phyloP scores from a whole-genome alignment of 2,113 vertebrate species.

The Chaetura pelagica region DNA sequence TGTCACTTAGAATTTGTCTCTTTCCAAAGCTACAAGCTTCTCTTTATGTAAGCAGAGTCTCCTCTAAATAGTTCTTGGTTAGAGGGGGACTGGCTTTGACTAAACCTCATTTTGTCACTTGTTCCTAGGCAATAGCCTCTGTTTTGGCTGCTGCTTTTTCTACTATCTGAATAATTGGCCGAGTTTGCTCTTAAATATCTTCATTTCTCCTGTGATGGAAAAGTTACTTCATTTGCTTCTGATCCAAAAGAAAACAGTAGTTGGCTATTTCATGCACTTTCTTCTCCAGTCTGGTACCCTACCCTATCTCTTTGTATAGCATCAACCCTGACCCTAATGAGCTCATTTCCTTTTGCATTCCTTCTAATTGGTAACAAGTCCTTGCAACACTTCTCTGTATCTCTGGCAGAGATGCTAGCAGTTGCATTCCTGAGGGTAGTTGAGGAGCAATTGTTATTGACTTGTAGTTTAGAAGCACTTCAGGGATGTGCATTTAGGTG shows the following conservation, averaged over 20 bases:
- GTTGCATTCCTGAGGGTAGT: not conserved
- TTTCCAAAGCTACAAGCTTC: constrained; percentile 5
- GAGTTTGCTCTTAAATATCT: not conserved
- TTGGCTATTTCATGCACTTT: not conserved
- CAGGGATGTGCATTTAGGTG: not conserved
- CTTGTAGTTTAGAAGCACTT: not conserved
- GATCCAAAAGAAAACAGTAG: not conserved
- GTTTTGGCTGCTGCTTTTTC: constrained; percentile 2
- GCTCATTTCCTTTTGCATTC: not conserved
- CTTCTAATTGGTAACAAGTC: not conserved
- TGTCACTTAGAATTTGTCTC: constrained; percentile 14
- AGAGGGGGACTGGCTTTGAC: not conserved
- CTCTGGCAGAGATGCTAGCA: not conserved
- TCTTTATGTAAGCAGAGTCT: not conserved
- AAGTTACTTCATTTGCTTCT: not conserved
- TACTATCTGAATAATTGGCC: not conserved
- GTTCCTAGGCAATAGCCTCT: constrained; percentile 1
- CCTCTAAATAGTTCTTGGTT: constrained; percentile 6
- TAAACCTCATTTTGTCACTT: constrained; percentile 11
- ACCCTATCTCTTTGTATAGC: not conserved
- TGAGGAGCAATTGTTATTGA: not conserved
- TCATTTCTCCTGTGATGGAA: not conserved
- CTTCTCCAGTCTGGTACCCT: not conserved
- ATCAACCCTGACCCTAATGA: not conserved
- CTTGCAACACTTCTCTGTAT: not conserved